Conservation (phyloP, 1,140 invertebrate species). For the Luehdorfia chinensis region DNA sequence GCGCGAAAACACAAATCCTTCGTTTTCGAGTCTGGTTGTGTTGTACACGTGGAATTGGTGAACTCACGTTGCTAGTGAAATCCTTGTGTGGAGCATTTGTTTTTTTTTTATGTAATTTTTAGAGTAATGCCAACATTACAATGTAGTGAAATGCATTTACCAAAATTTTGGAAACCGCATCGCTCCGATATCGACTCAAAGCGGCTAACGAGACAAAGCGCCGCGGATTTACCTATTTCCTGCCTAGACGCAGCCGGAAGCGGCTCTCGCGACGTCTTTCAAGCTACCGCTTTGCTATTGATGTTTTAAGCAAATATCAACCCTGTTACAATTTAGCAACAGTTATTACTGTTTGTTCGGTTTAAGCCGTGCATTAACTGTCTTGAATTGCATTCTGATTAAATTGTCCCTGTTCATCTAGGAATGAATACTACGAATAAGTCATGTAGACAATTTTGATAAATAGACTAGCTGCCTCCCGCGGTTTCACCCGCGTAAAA, state of each 20-base stretch:
- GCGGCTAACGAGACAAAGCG: conserved; percentile 50
- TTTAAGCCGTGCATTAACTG: conserved; percentile 6
- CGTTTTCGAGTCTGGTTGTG: no score
- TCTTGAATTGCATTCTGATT: conserved; percentile 14
- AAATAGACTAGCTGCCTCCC: background rate
- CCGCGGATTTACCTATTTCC: conserved; percentile 60
- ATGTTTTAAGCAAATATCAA: background rate
- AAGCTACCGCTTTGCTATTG: conserved; percentile 8
- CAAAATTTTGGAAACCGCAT: conserved; percentile 23
- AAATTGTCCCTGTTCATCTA: conserved; percentile 10
- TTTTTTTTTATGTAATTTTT: no score
- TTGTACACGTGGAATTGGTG: no score
- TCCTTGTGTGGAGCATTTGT: no score
- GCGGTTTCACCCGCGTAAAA: no score
- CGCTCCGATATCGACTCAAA: conserved; percentile 34
- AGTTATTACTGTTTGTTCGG: background rate
- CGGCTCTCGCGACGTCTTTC: conserved; percentile 40
- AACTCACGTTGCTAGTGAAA: no score
- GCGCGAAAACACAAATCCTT: no score
- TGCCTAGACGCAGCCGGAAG: conserved; percentile 57
- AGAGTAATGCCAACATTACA: conserved; percentile 1
- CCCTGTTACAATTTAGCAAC: background rate
- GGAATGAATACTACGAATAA: background rate
- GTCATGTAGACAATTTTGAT: background rate
- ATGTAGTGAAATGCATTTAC: conserved; percentile 10